Evolutionary conservation across 92 coral and sea anemone genomes (phyloP), one percentile per base, ranked within the genome.

Genomic region (Zoanthus solanderi): DNA sequence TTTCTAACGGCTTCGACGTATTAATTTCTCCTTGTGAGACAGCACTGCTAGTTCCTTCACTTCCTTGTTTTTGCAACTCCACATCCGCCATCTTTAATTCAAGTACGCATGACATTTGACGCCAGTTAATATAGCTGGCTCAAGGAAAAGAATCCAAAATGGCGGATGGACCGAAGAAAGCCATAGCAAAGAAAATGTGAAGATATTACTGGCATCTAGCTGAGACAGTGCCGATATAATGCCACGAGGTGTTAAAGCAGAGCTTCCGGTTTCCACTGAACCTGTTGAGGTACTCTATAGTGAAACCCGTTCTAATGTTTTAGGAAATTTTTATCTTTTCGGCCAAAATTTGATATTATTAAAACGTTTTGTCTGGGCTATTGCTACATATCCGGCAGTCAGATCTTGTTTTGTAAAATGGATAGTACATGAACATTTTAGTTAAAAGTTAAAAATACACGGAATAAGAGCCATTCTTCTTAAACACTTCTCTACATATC

Each of bases 161-260:
- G 98, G 98, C 95, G 92, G 92, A 83, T 76, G 83, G 10, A 32
- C 16, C 9, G 61, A 54, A 34, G 14, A 57, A 65, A 60, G 10
- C 57, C 44, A 45, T 16, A 18, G 42, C 17, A 47, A 37, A 42
- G 72, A 45, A 46, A 13, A 15, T 47, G 48, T 75, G 78, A 65
- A 58, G 18, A 63, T 78, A 63, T 29, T 31, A 18, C 17, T 18
- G 65, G 37, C 89, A n/a, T 32, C 83, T 34, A n/a, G 44, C 28
- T 31, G 71, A 16, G 31, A 9, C 46, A 53, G 10, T 8, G 31
- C 44, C 15, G 12, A 17, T 23, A 85, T 6, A 78, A 97, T 97
- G 98, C 99, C 99, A 77, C 98, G 99, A 79, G 99, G 99, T 29
- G 94, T 97, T 31, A 97, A 95, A 87, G 94, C 92, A 17, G 99